Evolutionary conservation across 2,113 vertebrate species (phyloP), one percentile per base, ranked within the genome.

Genomic region (Shinisaurus crocodilurus): DNA sequence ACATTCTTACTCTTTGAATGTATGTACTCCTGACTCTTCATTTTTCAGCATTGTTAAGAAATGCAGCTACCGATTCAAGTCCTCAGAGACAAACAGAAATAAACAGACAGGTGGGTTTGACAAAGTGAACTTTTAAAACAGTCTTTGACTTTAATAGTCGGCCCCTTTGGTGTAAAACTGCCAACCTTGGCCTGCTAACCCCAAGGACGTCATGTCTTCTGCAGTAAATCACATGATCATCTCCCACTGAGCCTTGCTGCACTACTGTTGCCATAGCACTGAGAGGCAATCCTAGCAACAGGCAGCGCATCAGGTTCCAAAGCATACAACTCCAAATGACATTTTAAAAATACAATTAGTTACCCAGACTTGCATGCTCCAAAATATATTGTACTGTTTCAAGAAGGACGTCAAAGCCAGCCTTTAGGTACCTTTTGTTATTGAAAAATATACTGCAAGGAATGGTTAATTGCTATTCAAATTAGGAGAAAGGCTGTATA

Each of bases 211-310:
- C 0, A 65, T 92, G 72, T 93, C 77, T 89, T 63, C 15, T 50
- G 54, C 90, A 79, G 81, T 74, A 89, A 70, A 57, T 83, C 86
- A 92, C 8, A n/a, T 85, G 85, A 74, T 74, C 23, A 5, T 23
- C 70, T 91, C 88, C 86, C 7, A 0, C 86, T 2, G 83, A 5
- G 72, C 83, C 2, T 27, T 0, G 9, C 86, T 89, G 54, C 85
- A 63, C 32, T 29, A 77, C 87, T 43, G 93, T 96, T 96, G 79
- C 93, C 94, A 95, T 94, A 95, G 92, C 84, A 90, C 16, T 95
- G 88, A 95, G 94, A 94, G 83, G 82, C 92, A 96, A 95, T 95
- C 92, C 74, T 93, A 97, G 89, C 95, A 96, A 94, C 96, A 93
- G 90, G 69, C 48, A 0, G n/a, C n/a, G n/a, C 77, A 75, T 88